Evolutionary conservation across 2,113 vertebrate genomes (phyloP).

Genomic region (Phaethon lepturus): DNA sequence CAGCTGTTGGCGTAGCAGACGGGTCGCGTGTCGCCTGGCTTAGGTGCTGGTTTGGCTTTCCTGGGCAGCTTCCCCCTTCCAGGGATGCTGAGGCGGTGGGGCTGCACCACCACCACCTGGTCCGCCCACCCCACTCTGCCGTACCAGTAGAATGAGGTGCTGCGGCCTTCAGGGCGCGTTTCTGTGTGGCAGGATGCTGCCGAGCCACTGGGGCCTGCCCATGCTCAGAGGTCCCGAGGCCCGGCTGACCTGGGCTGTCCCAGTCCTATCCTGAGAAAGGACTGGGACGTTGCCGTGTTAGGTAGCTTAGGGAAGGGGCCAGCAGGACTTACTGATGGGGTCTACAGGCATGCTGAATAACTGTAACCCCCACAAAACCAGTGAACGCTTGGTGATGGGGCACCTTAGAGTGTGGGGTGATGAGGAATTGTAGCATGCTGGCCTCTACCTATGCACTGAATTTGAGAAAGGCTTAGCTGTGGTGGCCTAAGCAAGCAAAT

Average conservation of each 20-base stretch:
- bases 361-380: neutral
- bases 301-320: neutral
- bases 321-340: fast-evolving
- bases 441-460: neutral
- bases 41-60: fast-evolving
- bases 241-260: neutral
- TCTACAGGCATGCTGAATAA: fast-evolving
- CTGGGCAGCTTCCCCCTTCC: fast-evolving
- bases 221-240: fast-evolving
- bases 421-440: fast-evolving
- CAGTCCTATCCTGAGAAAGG: neutral
- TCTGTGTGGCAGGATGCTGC: neutral
- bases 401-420: fast-evolving
- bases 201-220: no score
- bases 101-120: no score
- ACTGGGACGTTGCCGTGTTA: fast-evolving
- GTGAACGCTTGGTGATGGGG: fast-evolving
- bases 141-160: fast-evolving
- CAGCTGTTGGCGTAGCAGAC: fast-evolving
- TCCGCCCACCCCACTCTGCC: fast-evolving
- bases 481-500: neutral
- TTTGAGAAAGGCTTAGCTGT: neutral
- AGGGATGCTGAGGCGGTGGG: no score
- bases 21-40: fast-evolving
- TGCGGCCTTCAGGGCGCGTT: fast-evolving